Evolutionary conservation across 2,888 invertebrate genomes (phyloP), one percentile per base, ranked within the genome.

Genomic region (Ischnura elegans): DNA sequence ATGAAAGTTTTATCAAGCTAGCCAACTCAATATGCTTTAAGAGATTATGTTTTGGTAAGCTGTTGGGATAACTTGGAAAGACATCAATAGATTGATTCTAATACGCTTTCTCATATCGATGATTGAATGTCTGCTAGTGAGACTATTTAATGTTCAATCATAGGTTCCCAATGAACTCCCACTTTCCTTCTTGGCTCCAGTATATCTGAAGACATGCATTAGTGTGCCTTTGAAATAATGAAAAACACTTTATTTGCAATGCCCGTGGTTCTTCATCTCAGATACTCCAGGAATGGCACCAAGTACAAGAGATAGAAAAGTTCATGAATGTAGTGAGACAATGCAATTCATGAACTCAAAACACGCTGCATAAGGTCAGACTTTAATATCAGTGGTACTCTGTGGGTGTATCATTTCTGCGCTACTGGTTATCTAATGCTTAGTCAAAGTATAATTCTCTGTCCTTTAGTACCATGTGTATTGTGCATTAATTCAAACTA

Each of bases 401-500:
- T 90, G 43, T 90, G 90, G 90, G 61, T 90, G 51, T 90, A 43
- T 43, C 61, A 55, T 90, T 45, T 90, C 90, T 61, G 45, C 66
- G 16, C 61, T 90, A 43, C 61, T 90, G 61, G 90, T 90, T 90
- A 61, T 43, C 90, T 55, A 90, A 55, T n/a, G 61, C 55, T 55
- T 55, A 55, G 51, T 51, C 51, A 87, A 90, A 90, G 61, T 90
- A 90, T 55, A 90, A 66, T 90, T 90, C 55, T 90, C 90, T 43
- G 61, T 90, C 61, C 90, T 90, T 90, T 25, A 90, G 42, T 55
- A 90, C 43, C 43, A 90, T 36, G 61, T 90, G 61, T 61, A 90
- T 45, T 90, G 90, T 61, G 55, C 55, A 43, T 90, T 90, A 66
- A 90, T 90, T 90, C 55, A 90, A n/a, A 90, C 43, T 90, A 90